Conservation (phyloP, 2,113 vertebrate genomes). For the Onychostruthus taczanowskii region DNA sequence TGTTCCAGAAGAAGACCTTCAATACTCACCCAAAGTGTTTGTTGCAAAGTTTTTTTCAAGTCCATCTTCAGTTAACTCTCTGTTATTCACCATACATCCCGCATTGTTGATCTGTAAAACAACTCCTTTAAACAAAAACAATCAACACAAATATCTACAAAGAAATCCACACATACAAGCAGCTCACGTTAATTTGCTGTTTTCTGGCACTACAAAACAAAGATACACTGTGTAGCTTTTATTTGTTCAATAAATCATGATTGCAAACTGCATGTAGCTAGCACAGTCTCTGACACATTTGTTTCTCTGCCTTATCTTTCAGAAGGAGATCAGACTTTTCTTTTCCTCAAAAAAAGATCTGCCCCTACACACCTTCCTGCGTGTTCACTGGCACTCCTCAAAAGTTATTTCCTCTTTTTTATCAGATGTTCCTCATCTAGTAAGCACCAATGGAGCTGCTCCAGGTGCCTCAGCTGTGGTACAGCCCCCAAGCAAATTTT, state of each 20-base stretch:
- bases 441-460: neutral
- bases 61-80: slow-evolving; percentile 81
- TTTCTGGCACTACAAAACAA: neutral
- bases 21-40: slow-evolving; percentile 80
- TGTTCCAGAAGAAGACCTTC: neutral
- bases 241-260: neutral
- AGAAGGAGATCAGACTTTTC: neutral
- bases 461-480: neutral
- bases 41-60: slow-evolving; percentile 88
- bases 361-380: neutral
- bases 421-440: neutral
- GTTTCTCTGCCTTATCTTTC: neutral
- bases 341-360: neutral
- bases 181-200: neutral
- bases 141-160: neutral
- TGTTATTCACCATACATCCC: slow-evolving; percentile 84
- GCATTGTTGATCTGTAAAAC: slow-evolving; percentile 83
- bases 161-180: neutral
- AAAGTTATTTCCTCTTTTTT: neutral
- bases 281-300: neutral
- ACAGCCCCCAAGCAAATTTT: neutral
- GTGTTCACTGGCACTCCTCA: neutral
- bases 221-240: neutral
- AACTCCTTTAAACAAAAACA: neutral
- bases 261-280: neutral